phyloP scores from a whole-genome alignment of 1,140 invertebrate genomes.

The Euschistus heros region DNA sequence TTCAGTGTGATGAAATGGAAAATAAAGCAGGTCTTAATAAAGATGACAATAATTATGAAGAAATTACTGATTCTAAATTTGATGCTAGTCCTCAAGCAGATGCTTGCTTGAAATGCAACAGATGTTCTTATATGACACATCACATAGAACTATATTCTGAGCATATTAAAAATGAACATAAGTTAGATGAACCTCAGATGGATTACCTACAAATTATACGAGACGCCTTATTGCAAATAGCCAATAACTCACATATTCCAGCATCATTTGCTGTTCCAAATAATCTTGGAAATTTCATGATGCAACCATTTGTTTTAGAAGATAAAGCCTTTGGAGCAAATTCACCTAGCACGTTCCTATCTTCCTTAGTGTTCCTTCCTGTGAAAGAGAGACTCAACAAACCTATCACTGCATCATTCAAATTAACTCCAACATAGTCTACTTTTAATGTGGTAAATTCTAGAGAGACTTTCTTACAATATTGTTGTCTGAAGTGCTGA shows the following conservation, averaged over 20 bases:
- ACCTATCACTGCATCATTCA: slow-evolving; percentile 77
- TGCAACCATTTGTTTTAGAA: slow-evolving; percentile 78
- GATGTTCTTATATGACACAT: slow-evolving; percentile 17
- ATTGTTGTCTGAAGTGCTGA: slow-evolving; percentile 11
- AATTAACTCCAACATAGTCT: slow-evolving; percentile 71
- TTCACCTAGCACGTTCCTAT: slow-evolving; percentile 51
- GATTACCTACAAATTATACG: slow-evolving; percentile 23
- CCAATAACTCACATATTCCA: slow-evolving; percentile 28
- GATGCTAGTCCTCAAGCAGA: neutral
- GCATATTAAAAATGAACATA: slow-evolving; percentile 18
- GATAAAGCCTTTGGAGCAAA: slow-evolving; percentile 35
- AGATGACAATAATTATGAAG: slow-evolving; percentile 24
- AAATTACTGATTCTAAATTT: slow-evolving; percentile 6
- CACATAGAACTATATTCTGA: slow-evolving; percentile 2
- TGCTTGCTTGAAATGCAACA: slow-evolving; percentile 20
- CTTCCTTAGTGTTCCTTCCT: slow-evolving; percentile 83
- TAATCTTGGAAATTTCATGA: slow-evolving; percentile 43
- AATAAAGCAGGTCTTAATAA: neutral
- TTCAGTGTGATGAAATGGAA: slow-evolving; percentile 1
- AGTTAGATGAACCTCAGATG: slow-evolving; percentile 15
- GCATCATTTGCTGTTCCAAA: slow-evolving; percentile 32
- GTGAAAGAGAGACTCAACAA: slow-evolving; percentile 71
- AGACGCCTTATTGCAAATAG: slow-evolving; percentile 30
- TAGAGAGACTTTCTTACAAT: neutral
- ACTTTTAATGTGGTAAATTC: slow-evolving; percentile 7